Evolutionary conservation across 1,140 invertebrate species (phyloP), one percentile per base, ranked within the genome.

Genomic region (Branchinecta lindahli): DNA sequence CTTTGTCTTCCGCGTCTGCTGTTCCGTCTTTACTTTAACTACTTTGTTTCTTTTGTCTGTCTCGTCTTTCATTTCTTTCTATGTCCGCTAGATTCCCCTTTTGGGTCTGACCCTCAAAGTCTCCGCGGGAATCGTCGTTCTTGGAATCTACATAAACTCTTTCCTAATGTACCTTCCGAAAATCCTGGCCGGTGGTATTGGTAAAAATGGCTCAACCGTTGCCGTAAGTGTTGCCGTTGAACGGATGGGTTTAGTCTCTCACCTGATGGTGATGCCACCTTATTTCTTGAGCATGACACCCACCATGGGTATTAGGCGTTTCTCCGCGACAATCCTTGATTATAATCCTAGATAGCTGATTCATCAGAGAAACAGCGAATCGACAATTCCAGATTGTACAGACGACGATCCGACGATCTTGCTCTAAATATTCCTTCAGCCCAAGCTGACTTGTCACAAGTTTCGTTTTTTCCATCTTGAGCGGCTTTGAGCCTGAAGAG

Each of bases 181-280:
- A 47, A 84, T 89, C 74, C 82, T 87, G 70, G 79, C 83, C 75
- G 89, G 90, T 78, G 91, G 92, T 74, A 84, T 87, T 75, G 92
- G 93, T 73, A 94, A 93, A 83, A 96, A 96, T 81, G 92, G 92
- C 79, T 93, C 91, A 65, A 92, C 91, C 66, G 87, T 93, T 76
- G 92, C 91, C 78, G 91, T 92, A 88, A 90, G 88, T 81, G 70
- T 66, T 21, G 44, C 18, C 45, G 20, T 8, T 52, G 5, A n/a
- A 12, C 67, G 69, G 44, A 66, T 66, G n/a, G 45, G n/a, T 8
- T 70, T 8, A 21, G n/a, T 44, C 44, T 10, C 15, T 44, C 67
- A 68, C n/a, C 33, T 44, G 44, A 1, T 44, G 67, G 8, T 8
- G n/a, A 44, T 44, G 18, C 15, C 33, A 15, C n/a, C 33, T 68